These are phyloP conservation scores for Phyto melanocephala DNA, from an alignment of 2,888 invertebrate genomes.

Conservation along the genomic window DNA sequence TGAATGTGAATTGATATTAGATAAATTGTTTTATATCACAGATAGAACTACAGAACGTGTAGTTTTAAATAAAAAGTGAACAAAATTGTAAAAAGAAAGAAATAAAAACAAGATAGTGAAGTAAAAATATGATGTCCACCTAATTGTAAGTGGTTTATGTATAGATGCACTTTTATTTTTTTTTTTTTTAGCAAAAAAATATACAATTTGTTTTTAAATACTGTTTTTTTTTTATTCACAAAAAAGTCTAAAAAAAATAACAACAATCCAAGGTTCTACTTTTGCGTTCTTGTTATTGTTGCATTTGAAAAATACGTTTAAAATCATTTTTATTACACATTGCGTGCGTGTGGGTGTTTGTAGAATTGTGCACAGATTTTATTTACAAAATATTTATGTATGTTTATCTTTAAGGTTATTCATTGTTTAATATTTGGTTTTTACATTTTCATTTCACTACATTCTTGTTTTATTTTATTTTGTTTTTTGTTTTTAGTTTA, in stretches of 20 bases:
- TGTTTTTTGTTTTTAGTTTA: slow-evolving; percentile 1
- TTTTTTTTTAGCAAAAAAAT: background rate
- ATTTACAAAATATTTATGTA: slow-evolving; percentile 46
- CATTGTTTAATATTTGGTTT: slow-evolving; percentile 18
- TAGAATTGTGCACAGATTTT: slow-evolving; percentile 27
- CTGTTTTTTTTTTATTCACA: slow-evolving; percentile 7
- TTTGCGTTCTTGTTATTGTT: slow-evolving; percentile 1
- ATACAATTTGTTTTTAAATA: background rate
- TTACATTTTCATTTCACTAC: slow-evolving; percentile 26
- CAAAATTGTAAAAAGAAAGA: slow-evolving; percentile 9
- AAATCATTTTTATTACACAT: too few relatives aligned
- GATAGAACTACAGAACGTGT: slow-evolving; percentile 53
- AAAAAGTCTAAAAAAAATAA: slow-evolving; percentile 16
- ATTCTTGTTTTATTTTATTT: slow-evolving; percentile 16
- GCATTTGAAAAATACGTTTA: slow-evolving; percentile 7
- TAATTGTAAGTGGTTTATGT: background rate
- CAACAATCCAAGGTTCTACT: slow-evolving; percentile 37
- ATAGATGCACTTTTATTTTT: background rate
- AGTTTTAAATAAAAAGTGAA: slow-evolving; percentile 34
- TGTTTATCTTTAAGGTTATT: slow-evolving; percentile 50
- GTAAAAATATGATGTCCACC: background rate
- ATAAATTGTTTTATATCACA: slow-evolving; percentile 31
- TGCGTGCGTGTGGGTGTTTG: slow-evolving; percentile 2
- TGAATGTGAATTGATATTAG: slow-evolving; percentile 15
- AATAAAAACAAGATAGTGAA: slow-evolving; percentile 6